Base-by-base conservation (phyloP, 2,888 invertebrate genomes). In the Ectemnius lituratus region DNA sequence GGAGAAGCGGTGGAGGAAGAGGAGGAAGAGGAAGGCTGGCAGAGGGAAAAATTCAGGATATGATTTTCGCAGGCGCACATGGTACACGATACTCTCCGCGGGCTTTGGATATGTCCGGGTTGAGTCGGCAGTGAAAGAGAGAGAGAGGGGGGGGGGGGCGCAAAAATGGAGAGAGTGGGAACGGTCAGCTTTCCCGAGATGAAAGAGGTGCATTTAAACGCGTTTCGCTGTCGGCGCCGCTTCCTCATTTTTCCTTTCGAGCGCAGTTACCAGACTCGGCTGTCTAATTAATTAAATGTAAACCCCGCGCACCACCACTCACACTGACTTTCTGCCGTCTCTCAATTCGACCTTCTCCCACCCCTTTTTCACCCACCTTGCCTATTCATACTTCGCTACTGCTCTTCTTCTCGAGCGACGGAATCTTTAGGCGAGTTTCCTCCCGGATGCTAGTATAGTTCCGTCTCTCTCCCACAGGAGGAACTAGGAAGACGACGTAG, bases 241-340 rank as follows among this genome's bases (percentile, higher is more conserved):
- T 60, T 63, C 52, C 69, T 64, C 69, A 76, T 73, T 73, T 74
- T 67, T 77, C 73, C 70, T 73, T 71, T 71, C 61, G 45, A 20
- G 47, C 45, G 60, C 49, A 52, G 63, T 73, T 70, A 66, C 62
- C 67, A 59, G 67, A 63, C 61, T 57, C 76, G 67, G 58, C 73
- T 67, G 81, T 74, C 74, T 82, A 82, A 82, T 82, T 82, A 82
- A 81, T 81, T 79, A 81, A 82, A 83, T 80, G 83, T 80, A 82
- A 82, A 82, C 82, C 74, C 73, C 18, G 37, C 47, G 37, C 47
- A 52, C 62, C 67, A 59, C 16, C 63, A 37, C 58, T 60, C n/a
- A 46, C 65, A 47, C 18, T 63, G 62, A 27, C 16, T 64, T 13
- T 52, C 49, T 13, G 49, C 18, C 2, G 8, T 23, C 14, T 11